Evolutionary conservation across 1,140 invertebrate genomes (phyloP).

Genomic region (Lepidotrigona ventralis): DNA sequence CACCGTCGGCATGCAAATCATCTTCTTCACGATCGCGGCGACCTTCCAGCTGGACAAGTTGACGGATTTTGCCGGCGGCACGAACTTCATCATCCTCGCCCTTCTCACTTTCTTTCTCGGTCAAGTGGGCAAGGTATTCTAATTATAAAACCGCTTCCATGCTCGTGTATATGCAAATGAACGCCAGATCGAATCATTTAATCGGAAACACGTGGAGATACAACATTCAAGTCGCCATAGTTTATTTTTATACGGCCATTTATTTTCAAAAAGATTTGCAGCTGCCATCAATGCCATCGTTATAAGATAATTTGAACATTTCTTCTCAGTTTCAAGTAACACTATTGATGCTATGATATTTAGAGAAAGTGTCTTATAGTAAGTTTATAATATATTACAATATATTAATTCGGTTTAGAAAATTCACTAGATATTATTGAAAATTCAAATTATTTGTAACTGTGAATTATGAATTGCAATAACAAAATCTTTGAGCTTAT

Average conservation of each 20-base stretch:
- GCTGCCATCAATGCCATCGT: background rate
- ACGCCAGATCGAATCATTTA: background rate
- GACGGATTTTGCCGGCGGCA: constrained; percentile 94
- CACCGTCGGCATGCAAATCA: constrained; percentile 91
- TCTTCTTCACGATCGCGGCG: constrained; percentile 93
- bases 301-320: background rate
- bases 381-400: background rate
- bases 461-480: background rate
- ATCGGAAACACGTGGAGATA: background rate
- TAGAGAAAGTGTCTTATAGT: background rate
- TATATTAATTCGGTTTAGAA: background rate
- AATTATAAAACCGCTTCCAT: constrained; percentile 30
- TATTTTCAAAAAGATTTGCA: background rate
- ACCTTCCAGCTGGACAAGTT: constrained; percentile 93
- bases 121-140: constrained; percentile 85
- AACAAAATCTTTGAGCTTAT: background rate
- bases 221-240: background rate
- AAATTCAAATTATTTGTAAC: background rate
- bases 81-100: constrained; percentile 94
- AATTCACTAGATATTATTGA: background rate
- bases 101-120: constrained; percentile 92
- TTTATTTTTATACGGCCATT: background rate
- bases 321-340: background rate
- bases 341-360: background rate
- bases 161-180: no score